These are phyloP conservation scores for Eledone cirrhosa DNA, from an alignment of 2,888 invertebrate species.

Conservation along the genomic window DNA sequence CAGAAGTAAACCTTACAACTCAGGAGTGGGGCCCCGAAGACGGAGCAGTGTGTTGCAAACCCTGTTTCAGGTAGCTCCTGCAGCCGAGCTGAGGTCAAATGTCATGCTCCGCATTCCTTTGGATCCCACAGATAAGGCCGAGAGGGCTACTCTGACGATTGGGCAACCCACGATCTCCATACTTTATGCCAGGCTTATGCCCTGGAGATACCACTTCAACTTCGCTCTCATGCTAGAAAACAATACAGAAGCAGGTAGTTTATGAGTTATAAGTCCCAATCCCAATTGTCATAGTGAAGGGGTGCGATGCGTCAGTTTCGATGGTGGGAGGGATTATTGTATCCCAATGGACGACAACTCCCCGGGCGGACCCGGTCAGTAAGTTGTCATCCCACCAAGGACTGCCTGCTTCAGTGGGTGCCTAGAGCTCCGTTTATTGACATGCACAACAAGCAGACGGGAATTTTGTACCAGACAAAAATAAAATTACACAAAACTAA, in stretches of 20 bases:
- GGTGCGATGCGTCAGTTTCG: background rate
- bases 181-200: background rate
- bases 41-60: background rate
- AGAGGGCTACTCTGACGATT: background rate
- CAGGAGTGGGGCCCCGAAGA: background rate
- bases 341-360: too few relatives aligned
- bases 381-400: too few relatives aligned
- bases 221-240: background rate
- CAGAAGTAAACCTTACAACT: background rate
- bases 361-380: too few relatives aligned
- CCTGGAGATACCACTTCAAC: background rate
- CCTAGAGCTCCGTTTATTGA: too few relatives aligned
- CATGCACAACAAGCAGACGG: too few relatives aligned
- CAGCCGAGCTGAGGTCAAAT: background rate
- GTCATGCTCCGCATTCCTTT: background rate
- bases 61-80: too few relatives aligned
- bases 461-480: too few relatives aligned
- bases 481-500: too few relatives aligned
- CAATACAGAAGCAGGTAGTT: too few relatives aligned
- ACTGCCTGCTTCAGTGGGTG: too few relatives aligned
- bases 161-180: background rate
- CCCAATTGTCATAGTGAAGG: too few relatives aligned
- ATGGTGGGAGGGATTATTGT: background rate
- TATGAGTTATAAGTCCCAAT: too few relatives aligned
- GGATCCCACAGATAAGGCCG: background rate